Percentiles rank a stretch among this genome's conserved stretches.
Conservation (phyloP, 2,113 vertebrate species). For the Vulpes vulpes region DNA sequence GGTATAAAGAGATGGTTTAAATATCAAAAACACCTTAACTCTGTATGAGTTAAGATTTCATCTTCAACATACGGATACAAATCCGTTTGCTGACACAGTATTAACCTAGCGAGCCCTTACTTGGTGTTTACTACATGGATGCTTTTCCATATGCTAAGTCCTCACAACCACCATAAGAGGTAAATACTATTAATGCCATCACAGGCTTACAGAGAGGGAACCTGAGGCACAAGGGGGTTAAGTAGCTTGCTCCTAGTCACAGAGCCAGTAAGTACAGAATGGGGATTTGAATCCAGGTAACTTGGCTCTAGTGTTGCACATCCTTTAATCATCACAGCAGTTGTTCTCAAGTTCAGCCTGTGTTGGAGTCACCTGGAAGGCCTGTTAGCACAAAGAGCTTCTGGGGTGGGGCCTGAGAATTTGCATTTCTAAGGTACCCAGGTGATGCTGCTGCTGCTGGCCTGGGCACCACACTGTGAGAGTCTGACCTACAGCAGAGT, state of each 20-base stretch:
- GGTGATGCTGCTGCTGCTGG: neutral
- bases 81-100: neutral
- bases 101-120: neutral
- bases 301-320: neutral
- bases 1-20: neutral
- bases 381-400: neutral
- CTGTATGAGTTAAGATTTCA: neutral
- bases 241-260: neutral
- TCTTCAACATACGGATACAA: neutral
- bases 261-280: neutral
- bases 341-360: neutral
- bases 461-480: neutral
- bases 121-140: accelerated
- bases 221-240: neutral
- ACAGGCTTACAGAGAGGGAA: neutral
- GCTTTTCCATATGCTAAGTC: neutral
- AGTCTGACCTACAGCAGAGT: neutral
- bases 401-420: neutral
- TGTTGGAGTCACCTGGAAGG: no score
- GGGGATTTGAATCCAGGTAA: neutral
- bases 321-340: neutral
- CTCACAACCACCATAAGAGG: neutral
- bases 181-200: neutral
- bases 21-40: neutral
- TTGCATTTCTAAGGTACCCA: neutral